phyloP scores from a whole-genome alignment of 2,113 vertebrate genomes.

The Ophthalmolycus amberensis region DNA sequence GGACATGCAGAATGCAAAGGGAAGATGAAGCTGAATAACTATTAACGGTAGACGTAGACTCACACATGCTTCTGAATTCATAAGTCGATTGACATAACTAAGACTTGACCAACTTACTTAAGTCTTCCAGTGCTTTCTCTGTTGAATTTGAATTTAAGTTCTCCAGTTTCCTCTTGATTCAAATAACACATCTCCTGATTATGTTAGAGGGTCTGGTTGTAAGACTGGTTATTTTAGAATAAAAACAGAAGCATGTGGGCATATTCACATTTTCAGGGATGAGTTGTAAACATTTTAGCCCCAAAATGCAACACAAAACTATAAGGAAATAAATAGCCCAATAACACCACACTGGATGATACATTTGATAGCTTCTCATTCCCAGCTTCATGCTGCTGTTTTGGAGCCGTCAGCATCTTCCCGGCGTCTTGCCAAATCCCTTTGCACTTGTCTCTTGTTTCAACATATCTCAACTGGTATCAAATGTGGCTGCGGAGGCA shows the following conservation, averaged over 20 bases:
- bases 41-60: background rate
- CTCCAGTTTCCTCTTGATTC: background rate
- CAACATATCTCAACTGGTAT: slow-evolving; percentile 10
- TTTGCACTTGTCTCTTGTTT: slow-evolving; percentile 33
- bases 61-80: background rate
- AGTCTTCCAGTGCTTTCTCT: background rate
- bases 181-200: background rate
- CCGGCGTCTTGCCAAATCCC: background rate
- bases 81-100: background rate
- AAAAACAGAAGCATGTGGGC: background rate
- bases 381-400: background rate
- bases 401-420: background rate
- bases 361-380: background rate
- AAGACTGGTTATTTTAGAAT: background rate
- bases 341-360: background rate
- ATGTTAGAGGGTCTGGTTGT: background rate
- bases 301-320: background rate
- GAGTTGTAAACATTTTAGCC: too few relatives aligned
- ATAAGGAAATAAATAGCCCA: background rate
- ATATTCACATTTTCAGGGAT: background rate
- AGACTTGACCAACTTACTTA: background rate
- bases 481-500: slow-evolving; percentile 35
- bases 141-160: background rate
- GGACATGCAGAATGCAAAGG: background rate
- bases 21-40: background rate